Evolutionary conservation across 2,888 invertebrate genomes (phyloP), one percentile per base, ranked within the genome.

Genomic region (Leptodirus hochenwartii): DNA sequence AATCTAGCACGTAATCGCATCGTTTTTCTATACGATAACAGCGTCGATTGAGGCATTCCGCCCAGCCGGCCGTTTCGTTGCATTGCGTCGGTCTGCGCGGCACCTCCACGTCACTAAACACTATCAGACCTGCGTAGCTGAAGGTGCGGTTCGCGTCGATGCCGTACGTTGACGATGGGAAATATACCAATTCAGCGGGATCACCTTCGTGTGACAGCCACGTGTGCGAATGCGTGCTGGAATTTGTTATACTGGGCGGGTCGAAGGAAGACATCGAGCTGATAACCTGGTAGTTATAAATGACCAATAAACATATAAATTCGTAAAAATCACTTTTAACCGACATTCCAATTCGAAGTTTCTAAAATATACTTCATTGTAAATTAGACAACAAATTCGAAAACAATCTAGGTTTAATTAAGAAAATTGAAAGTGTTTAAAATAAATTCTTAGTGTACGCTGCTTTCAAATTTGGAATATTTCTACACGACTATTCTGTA

Each of bases 131-230:
- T 2, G 80, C 72, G 52, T 70, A 91, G 65, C 80, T 81, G 46
- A 95, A 91, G 0, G 93, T 95, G 35, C 85, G 65, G 53, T 93
- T 91, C 2, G 85, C 87, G 55, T 95, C 95, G 37, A 91, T 73
- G 14, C 91, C 93, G 51, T 75, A 90, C 1, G 87, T 81, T 0
- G 85, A 77, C 0, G 90, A 77, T 0, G 93, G 87, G 52, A 79
- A 87, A 53, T 82, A 78, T 1, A 85, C 75, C 32, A 82, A 59
- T 28, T 81, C 75, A 49, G 87, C 87, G 0, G 87, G 80, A 50
- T 78, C 73, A 3, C 88, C 84, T 37, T 69, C 72, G 50, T 84
- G 81, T 11, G 80, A 82, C 41, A 78, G 67, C 85, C 85, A 90
- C 23, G 69, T 68, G 51, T 84, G 81, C 40, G 68, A 65, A 42